Percentiles rank a stretch among this genome's conserved stretches.
Conservation (phyloP, 2,113 vertebrate species). For the Hepsetus odoe region DNA sequence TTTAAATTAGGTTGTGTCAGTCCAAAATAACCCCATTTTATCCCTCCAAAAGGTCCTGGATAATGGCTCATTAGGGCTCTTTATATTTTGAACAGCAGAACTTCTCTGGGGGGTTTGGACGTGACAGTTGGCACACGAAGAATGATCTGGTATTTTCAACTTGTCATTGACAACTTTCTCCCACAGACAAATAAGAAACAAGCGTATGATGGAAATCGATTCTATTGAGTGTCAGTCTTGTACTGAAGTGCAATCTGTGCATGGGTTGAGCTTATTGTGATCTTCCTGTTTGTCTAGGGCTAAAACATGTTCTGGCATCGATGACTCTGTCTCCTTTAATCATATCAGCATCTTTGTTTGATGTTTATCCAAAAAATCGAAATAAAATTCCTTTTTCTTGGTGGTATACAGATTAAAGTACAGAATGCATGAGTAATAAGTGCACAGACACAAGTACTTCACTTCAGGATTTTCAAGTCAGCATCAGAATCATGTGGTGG, state of each 20-base stretch:
- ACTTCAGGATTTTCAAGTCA: not conserved
- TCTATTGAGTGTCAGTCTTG: conserved; percentile 26
- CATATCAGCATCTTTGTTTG: not conserved
- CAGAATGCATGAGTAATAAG: not conserved
- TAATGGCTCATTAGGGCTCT: not conserved
- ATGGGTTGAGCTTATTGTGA: conserved; percentile 26
- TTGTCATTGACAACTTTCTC: conserved; percentile 37
- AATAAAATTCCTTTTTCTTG: not conserved
- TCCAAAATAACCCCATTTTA: conserved; percentile 1
- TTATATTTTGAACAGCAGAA: not conserved
- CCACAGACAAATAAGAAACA: conserved; percentile 9
- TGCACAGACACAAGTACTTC: not conserved
- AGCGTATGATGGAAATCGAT: conserved; percentile 31
- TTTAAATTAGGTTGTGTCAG: conserved; percentile 48
- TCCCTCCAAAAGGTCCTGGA: not conserved
- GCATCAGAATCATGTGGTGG: not conserved
- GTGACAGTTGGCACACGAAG: conserved; percentile 17
- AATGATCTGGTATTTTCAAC: conserved; percentile 31
- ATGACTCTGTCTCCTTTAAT: conserved; percentile 18
- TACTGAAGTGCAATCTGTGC: conserved; percentile 2
- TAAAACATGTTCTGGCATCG: conserved; percentile 11
- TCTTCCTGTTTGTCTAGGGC: conserved; percentile 1
- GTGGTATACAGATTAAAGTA: not conserved
- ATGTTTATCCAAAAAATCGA: not conserved
- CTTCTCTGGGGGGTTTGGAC: conserved; percentile 17